Base-by-base conservation (phyloP, 1,140 invertebrate genomes). In the Daktulosphaira vitifoliae region DNA sequence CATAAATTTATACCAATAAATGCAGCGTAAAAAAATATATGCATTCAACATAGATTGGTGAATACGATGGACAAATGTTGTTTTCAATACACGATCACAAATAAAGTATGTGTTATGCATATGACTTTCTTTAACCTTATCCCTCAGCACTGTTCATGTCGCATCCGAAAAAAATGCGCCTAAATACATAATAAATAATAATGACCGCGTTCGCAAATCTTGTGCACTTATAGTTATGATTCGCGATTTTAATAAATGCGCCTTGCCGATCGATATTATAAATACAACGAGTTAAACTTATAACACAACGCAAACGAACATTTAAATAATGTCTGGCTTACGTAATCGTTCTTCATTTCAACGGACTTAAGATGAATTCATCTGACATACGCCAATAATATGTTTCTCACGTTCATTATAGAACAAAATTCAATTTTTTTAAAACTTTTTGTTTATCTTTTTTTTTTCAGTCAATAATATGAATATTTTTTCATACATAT, bases 301-400 rank as follows among this genome's bases (percentile, higher is more conserved):
- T 33, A 33, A 33, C 29, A 6, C 29, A 11, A 33, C 11, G 29
- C 29, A 33, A 11, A 33, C 7, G 18, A 11, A 23, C 13, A 49
- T 49, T 49, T 49, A 49, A 25, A 49, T 49, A 25, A 49, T 49
- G 22, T 22, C 22, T 25, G 23, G 48, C 18, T 49, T 49, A 49
- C 48, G 48, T 22, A 49, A 49, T 49, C 7, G 48, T 49, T 49
- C 48, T 49, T 49, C 48, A 49, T 49, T 49, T 49, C 22, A 49
- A 49, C 23, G 48, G 48, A 49, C 48, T 3, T 22, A 23, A 48
- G 48, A 49, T 13, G 48, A 49, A 49, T 49, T 49, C 48, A 49
- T 33, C 29, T 11, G 29, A 33, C 29, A 6, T 11, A 11, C 29
- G 11, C 11, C 29, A 11, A 33, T 11, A 33, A 6, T 6, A 33